Evolutionary conservation across 2,797 vertebrate species (phyloP), one percentile per base, ranked within the genome.

Genomic region (Fratercula arctica): DNA sequence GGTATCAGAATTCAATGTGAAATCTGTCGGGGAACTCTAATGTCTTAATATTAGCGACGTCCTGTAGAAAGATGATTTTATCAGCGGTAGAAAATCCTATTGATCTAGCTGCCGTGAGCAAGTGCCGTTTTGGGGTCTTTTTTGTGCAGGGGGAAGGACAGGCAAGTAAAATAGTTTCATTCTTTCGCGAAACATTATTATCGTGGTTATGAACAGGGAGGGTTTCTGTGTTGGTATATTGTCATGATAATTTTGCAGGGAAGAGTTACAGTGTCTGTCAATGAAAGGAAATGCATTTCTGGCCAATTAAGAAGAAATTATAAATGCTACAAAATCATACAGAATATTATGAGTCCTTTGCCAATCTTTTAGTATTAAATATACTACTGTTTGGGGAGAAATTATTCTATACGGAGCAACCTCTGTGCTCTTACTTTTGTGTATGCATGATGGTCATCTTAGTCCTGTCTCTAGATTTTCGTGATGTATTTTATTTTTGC

Each of bases 151-250:
- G 51, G 61, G 59, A 82, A 91, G 53, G 79, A 56, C 66, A 74
- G 77, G 29, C 72, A 84, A 93, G 69, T 78, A 60, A 92, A 96
- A 84, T 26, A 67, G 41, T 85, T 92, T 54, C 7, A 39, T 68
- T 93, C 46, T 95, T 89, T 86, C 2, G 0, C 37, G 41, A 61
- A 76, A 35, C 10, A 3, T 73, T 61, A 45, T 48, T 28, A 5
- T 18, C 48, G 43, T 85, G 68, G 51, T 80, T 68, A 25, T n/a
- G 64, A 43, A 48, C 28, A 85, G 74, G 59, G 48, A 67, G 33
- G 46, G 43, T 85, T 87, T 86, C 41, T 63, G 83, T 93, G 43
- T 33, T 93, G 37, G 19, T 70, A 8, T 56, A 68, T 87, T 74
- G 48, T 82, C 31, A 33, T 29, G 67, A 51, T 72, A 59, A 78